phyloP scores from a whole-genome alignment of 1,140 invertebrate species.

The Drosophila asahinai region DNA sequence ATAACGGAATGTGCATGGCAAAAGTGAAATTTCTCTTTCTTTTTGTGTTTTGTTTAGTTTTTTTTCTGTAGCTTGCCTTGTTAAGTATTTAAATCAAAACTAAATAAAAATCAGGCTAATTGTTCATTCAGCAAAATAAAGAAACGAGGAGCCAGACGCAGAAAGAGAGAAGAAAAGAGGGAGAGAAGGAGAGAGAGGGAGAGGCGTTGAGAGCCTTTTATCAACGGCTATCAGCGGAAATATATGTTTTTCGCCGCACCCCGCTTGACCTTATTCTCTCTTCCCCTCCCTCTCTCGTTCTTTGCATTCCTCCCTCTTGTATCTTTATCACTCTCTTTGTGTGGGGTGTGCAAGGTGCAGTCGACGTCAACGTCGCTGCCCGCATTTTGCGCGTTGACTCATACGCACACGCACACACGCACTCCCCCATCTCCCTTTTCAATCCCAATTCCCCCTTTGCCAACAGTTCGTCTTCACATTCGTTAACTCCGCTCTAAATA shows the following conservation, averaged over 20 bases:
- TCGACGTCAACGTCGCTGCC: conserved; percentile 23
- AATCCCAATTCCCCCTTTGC: not conserved
- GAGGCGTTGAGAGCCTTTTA: conserved; percentile 48
- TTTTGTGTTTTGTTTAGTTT: conserved; percentile 35
- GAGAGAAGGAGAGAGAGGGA: not conserved
- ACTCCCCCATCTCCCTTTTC: conserved; percentile 12
- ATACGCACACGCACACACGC: conserved; percentile 23
- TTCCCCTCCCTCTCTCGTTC: conserved; percentile 13
- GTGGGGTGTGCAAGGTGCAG: conserved; percentile 46
- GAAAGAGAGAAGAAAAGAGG: not conserved
- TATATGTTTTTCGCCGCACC: conserved; percentile 72
- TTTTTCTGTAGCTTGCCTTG: conserved; percentile 22
- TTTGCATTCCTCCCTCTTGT: conserved; percentile 8
- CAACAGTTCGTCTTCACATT: not conserved
- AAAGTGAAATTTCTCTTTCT: conserved; percentile 72
- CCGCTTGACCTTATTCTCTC: conserved; percentile 78
- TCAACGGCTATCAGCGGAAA: conserved; percentile 78
- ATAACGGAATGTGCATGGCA: conserved; percentile 44
- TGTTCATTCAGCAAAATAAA: conserved; percentile 41
- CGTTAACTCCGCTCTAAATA: conserved; percentile 1
- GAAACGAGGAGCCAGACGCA: not conserved
- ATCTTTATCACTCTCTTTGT: conserved; percentile 24
- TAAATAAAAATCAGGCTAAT: conserved; percentile 27
- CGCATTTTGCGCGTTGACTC: conserved; percentile 49
- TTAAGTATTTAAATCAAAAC: conserved; percentile 63